These are phyloP conservation scores for Diphyllodes magnificus DNA, from an alignment of 2,113 vertebrate species.

Conservation along the genomic window DNA sequence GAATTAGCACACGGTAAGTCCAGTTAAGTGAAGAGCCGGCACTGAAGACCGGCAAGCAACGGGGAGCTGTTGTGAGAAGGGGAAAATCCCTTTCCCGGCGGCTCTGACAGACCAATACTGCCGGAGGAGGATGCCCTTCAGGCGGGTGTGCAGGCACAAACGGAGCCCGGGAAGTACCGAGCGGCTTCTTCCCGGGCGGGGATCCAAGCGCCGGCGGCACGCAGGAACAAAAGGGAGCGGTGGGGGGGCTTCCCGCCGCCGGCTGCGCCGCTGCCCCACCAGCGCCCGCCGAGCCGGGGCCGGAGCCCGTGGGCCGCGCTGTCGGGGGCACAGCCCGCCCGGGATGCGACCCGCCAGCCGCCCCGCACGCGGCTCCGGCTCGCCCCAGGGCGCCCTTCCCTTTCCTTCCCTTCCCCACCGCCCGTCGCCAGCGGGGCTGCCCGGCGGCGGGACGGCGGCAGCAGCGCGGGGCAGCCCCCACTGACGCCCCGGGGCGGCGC, in stretches of 20 bases:
- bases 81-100: not conserved
- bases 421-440: not conserved
- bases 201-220: slow-evolving; percentile 12
- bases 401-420: not conserved
- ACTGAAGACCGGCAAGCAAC: not conserved
- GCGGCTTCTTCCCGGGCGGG: not conserved
- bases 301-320: not conserved
- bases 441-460: not conserved
- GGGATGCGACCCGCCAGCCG: not conserved
- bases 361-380: not conserved
- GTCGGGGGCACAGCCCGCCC: not conserved
- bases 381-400: not conserved
- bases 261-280: not conserved
- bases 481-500: not conserved
- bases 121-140: slow-evolving; percentile 26
- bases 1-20: not conserved
- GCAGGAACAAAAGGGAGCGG: slow-evolving; percentile 54
- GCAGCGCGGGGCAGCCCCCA: not conserved
- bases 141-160: not conserved
- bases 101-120: not conserved
- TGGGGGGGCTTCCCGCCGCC: not conserved
- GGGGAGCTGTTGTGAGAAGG: not conserved
- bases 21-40: not conserved
- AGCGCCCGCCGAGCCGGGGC: not conserved
- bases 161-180: not conserved